Evolutionary conservation across 2,888 invertebrate genomes (phyloP).

Genomic region (Andricus quercusramuli): DNA sequence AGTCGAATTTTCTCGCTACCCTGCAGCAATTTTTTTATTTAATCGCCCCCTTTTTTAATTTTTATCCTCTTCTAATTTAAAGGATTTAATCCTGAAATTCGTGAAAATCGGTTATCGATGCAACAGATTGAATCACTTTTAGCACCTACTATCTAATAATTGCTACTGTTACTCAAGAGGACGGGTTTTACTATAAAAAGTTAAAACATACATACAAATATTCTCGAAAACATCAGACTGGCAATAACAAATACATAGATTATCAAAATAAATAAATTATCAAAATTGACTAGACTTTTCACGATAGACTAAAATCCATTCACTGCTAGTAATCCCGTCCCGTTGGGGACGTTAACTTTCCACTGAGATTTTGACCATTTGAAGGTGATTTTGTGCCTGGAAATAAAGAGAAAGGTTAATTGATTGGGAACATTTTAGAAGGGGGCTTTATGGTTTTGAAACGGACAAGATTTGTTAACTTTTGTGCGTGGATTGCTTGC

Average conservation of each 20-base stretch:
- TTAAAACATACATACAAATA: constrained; percentile 64
- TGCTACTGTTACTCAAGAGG: constrained; percentile 60
- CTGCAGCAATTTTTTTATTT: not conserved
- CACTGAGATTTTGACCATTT: constrained; percentile 72
- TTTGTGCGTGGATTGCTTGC: constrained; percentile 74
- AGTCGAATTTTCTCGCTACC: not conserved
- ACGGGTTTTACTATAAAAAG: constrained; percentile 69
- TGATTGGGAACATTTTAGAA: not conserved
- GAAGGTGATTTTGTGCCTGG: constrained; percentile 75
- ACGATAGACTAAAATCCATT: constrained; percentile 57
- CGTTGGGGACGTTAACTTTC: constrained; percentile 74
- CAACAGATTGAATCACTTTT: constrained; percentile 7
- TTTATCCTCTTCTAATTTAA: not conserved
- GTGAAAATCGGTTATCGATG: not conserved
- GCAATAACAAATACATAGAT: constrained; percentile 48
- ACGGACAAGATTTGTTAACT: constrained; percentile 71
- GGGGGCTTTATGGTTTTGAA: not conserved
- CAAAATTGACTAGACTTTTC: constrained; percentile 60
- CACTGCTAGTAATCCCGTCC: constrained; percentile 72
- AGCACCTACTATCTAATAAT: constrained; percentile 34
- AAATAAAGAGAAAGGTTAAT: constrained; percentile 44
- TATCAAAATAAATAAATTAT: constrained; percentile 63
- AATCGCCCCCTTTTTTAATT: not conserved
- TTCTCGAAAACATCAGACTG: constrained; percentile 67
- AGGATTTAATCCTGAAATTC: not conserved